These are phyloP conservation scores for Alouatta palliata DNA, from an alignment of 2,113 vertebrate genomes.

Conservation along the genomic window DNA sequence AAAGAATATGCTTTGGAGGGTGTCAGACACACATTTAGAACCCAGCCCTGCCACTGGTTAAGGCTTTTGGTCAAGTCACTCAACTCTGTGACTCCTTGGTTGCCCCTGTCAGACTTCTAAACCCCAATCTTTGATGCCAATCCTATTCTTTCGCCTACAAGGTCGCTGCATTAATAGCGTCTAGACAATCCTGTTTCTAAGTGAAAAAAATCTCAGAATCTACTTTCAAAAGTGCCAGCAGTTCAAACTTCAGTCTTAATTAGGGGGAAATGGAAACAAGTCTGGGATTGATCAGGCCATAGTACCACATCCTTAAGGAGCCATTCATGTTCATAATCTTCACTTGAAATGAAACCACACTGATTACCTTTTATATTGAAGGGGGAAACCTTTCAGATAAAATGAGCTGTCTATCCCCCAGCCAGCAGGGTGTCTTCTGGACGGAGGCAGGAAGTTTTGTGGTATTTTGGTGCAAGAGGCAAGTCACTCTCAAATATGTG, in stretches of 20 bases:
- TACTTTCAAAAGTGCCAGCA: not conserved
- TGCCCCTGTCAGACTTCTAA: not conserved
- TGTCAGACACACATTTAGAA: not conserved
- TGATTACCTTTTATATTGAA: not conserved
- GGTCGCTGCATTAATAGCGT: not conserved
- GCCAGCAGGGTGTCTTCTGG: not conserved
- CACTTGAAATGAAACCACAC: not conserved
- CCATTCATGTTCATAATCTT: not conserved
- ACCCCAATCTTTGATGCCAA: not conserved
- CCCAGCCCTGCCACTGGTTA: not conserved
- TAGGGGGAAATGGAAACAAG: not conserved
- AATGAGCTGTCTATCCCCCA: not conserved
- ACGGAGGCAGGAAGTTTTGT: not conserved
- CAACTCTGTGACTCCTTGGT: not conserved
- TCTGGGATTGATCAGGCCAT: not conserved
- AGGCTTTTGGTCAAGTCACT: not conserved
- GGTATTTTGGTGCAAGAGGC: not conserved
- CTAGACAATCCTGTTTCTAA: not conserved
- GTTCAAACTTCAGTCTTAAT: conserved; percentile 1
- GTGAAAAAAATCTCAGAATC: not conserved
- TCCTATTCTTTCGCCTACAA: not conserved
- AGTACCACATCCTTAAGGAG: not conserved
- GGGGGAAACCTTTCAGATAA: not conserved
- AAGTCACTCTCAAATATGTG: conserved; percentile 2
- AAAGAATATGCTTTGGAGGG: not conserved